A percentile compares a stretch with the other conserved stretches of the same genome.
These are phyloP conservation scores for Brienomyrus brachyistius DNA, from an alignment of 2,113 vertebrate species.

Conservation along the genomic window DNA sequence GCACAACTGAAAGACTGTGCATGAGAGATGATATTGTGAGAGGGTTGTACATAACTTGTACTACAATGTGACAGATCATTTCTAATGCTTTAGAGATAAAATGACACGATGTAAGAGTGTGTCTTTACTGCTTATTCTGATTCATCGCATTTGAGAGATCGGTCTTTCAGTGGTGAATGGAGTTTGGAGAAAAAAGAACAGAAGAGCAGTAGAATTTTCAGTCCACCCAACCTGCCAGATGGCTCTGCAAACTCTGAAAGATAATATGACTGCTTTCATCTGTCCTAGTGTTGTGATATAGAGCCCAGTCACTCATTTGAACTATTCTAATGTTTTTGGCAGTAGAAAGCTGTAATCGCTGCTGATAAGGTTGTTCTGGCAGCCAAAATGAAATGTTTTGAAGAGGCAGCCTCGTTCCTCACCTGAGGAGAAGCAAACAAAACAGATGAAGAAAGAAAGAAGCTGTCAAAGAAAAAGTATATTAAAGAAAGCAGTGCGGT, in stretches of 20 bases:
- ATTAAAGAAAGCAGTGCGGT: not conserved
- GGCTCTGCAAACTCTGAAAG: not conserved
- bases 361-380: not conserved
- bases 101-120: not conserved
- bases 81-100: not conserved
- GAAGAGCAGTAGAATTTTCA: not conserved
- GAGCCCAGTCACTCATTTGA: not conserved
- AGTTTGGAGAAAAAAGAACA: not conserved
- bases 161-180: not conserved
- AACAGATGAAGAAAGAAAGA: not conserved
- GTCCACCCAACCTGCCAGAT: not conserved
- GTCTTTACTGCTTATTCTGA: not conserved
- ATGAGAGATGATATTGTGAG: too few species aligned
- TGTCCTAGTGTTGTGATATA: not conserved
- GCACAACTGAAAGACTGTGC: not conserved
- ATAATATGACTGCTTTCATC: not conserved
- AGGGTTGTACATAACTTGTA: not conserved
- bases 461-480: not conserved
- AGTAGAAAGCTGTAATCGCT: not conserved
- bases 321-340: not conserved
- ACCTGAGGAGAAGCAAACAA: not conserved
- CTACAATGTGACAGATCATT: not conserved
- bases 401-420: not conserved
- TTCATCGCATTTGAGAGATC: not conserved
- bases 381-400: not conserved